Evolutionary conservation across 2,113 vertebrate genomes (phyloP).

Genomic region (Cinclus mexicanus): DNA sequence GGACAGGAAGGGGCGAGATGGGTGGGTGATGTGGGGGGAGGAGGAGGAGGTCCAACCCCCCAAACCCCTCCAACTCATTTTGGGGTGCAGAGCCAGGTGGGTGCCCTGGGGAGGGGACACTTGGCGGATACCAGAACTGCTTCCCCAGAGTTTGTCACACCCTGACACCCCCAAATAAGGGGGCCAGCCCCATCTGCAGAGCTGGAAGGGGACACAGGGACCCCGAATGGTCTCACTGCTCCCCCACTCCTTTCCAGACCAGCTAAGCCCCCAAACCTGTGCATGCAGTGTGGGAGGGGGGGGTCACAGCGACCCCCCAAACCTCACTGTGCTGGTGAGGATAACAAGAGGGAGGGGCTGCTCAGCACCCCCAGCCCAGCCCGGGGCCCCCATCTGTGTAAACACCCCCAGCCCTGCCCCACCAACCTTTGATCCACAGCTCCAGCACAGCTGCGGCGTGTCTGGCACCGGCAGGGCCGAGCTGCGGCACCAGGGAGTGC

Average conservation of each 20-base stretch:
- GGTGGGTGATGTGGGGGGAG: background rate
- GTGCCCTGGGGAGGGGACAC: too few relatives aligned
- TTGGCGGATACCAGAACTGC: rapidly evolving
- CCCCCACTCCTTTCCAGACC: rapidly evolving
- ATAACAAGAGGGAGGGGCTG: background rate
- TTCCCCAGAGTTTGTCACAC: rapidly evolving
- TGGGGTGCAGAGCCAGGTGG: background rate
- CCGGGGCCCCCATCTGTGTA: background rate
- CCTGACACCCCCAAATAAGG: background rate
- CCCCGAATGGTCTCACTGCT: rapidly evolving
- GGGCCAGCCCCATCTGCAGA: background rate
- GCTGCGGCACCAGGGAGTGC: background rate
- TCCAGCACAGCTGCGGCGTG: background rate
- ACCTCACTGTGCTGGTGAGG: rapidly evolving
- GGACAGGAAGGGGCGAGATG: background rate
- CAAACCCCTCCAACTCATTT: rapidly evolving
- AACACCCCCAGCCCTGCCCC: background rate
- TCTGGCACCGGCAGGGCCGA: background rate
- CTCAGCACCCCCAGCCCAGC: background rate
- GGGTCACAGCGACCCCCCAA: background rate
- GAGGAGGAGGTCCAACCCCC: background rate
- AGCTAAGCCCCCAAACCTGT: rapidly evolving
- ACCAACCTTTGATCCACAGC: background rate
- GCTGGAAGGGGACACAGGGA: background rate
- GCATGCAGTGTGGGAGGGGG: too few relatives aligned